Evolutionary conservation across 1,140 invertebrate genomes (phyloP).

Genomic region (Pseudomyrmex dendroicus): DNA sequence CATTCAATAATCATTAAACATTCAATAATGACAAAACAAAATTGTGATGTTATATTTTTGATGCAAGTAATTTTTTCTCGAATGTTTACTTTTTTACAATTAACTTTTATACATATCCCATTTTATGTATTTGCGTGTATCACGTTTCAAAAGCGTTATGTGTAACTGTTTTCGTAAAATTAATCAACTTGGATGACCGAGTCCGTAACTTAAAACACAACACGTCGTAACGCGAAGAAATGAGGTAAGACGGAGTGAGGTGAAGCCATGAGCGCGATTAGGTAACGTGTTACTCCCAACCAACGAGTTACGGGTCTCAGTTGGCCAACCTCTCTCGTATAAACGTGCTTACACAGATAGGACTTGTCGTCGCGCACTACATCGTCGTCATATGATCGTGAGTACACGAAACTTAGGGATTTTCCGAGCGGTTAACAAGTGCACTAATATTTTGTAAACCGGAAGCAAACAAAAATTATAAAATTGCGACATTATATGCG

Average conservation of each 20-base stretch:
- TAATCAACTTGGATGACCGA: slow-evolving; percentile 47
- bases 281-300: slow-evolving; percentile 71
- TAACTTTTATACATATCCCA: neutral
- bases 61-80: slow-evolving; percentile 11
- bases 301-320: slow-evolving; percentile 66
- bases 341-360: slow-evolving; percentile 62
- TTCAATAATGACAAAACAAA: neutral
- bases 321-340: slow-evolving; percentile 59
- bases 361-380: slow-evolving; percentile 47
- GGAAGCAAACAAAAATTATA: too few species aligned
- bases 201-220: slow-evolving; percentile 44
- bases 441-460: neutral
- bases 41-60: neutral
- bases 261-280: slow-evolving; percentile 66
- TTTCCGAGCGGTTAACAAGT: slow-evolving; percentile 15
- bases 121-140: neutral
- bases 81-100: neutral
- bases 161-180: slow-evolving; percentile 50
- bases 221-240: slow-evolving; percentile 56
- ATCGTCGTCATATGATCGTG: slow-evolving; percentile 20
- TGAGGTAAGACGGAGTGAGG: slow-evolving; percentile 57
- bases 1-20: neutral
- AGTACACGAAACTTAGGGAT: slow-evolving; percentile 28
- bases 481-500: too few species aligned
- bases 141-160: neutral